Evolutionary conservation across 1,140 invertebrate genomes (phyloP).

Genomic region (Tribolium castaneum): DNA sequence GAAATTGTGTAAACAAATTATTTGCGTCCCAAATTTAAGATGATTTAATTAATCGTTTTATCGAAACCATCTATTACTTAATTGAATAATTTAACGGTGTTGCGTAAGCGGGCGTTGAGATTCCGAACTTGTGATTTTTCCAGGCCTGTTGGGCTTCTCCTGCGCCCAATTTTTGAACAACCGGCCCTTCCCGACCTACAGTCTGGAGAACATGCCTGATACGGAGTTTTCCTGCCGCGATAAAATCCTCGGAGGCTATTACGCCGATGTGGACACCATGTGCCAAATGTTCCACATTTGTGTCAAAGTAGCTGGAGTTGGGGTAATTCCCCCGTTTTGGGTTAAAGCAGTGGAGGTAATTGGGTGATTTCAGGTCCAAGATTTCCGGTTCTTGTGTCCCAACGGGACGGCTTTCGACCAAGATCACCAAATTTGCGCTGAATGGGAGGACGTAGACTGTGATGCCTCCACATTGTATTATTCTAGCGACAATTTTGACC

Average conservation of each 20-base stretch:
- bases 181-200: slow-evolving; percentile 77
- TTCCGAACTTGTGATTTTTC: slow-evolving; percentile 31
- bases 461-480: slow-evolving; percentile 81
- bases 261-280: slow-evolving; percentile 89
- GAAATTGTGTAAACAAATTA: not conserved
- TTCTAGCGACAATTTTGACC: slow-evolving; percentile 85
- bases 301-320: slow-evolving; percentile 81
- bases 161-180: slow-evolving; percentile 60
- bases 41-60: not conserved
- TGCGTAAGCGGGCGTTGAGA: not conserved
- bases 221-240: slow-evolving; percentile 88
- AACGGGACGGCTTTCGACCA: slow-evolving; percentile 94
- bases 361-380: slow-evolving; percentile 70
- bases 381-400: slow-evolving; percentile 89
- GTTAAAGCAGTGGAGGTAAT: not conserved
- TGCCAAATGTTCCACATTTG: slow-evolving; percentile 95
- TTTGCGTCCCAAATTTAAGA: not conserved
- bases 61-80: slow-evolving; percentile 12
- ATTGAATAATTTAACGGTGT: slow-evolving; percentile 2
- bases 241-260: slow-evolving; percentile 91
- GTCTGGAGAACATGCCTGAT: slow-evolving; percentile 83
- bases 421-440: slow-evolving; percentile 90
- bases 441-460: slow-evolving; percentile 90
- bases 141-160: slow-evolving; percentile 57
- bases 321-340: slow-evolving; percentile 66